Evolutionary conservation across 2,797 vertebrate genomes (phyloP), one percentile per base, ranked within the genome.

Genomic region (Chelonia mydas): DNA sequence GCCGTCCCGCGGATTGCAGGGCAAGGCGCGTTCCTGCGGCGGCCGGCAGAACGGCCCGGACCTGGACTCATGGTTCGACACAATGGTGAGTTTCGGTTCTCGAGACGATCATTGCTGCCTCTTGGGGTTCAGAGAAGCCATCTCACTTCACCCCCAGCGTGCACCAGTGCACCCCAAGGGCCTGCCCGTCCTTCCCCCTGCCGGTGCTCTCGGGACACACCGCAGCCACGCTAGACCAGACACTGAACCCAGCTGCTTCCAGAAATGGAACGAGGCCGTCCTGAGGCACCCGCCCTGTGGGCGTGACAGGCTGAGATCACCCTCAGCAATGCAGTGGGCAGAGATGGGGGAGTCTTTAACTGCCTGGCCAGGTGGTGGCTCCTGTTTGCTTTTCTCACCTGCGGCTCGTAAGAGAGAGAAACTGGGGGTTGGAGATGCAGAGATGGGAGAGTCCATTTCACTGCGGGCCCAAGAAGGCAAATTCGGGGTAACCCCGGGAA

Each of bases 1-100:
- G 12, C 11, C 12, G 3, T 28, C 27, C 27, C 3, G 33, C 59
- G 5, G 59, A 16, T 15, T 37, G 61, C 61, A 37, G 17, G 15
- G 61, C 37, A 68, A 37, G 3, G 1, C 31, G 8, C 4, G 33
- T n/a, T n/a, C 33, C 16, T 31, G 15, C 7, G 8, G 61, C 2
- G 2, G 33, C 61, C 2, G 16, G 16, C 17, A 2, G 7, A 16
- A 9, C 8, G 3, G 57, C 57, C 28, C 3, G 8, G 33, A 37
- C 16, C 33, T 17, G 61, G 61, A 33, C 61, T 19, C 7, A 2
- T 37, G 16, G 7, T 3, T 19, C 8, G 7, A n/a, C 33, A 19
- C 16, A 3, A 10, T 16, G n/a, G 33, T 4, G 9, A 19, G n/a
- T 21, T 68, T 19, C 5, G 3, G 4, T n/a, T 37, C 33, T 33